Percentiles rank a stretch among this genome's conserved stretches.
Conservation (phyloP, 2,797 vertebrate genomes). For the Rhinatrema bivittatum region DNA sequence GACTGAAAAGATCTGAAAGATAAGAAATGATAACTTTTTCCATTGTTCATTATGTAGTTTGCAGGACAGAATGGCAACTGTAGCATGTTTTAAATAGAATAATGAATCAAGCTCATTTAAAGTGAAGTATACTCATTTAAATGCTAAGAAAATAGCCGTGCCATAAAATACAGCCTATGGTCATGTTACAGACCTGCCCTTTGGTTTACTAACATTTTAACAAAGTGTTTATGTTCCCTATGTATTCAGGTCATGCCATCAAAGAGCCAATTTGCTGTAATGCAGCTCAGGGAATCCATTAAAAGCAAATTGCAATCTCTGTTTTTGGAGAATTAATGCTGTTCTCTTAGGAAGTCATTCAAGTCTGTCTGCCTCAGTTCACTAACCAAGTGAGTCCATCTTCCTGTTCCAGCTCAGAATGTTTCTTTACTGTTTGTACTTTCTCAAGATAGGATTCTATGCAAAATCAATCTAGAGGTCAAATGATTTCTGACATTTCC, state of each 20-base stretch:
- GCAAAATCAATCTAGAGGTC: no score
- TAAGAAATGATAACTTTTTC: no score
- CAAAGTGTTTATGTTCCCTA: conserved; percentile 15
- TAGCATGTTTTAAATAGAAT: no score
- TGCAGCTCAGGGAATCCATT: conserved; percentile 34
- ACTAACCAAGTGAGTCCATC: conserved; percentile 16
- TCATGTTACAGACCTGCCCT: conserved; percentile 25
- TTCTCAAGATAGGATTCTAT: no score
- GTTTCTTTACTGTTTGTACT: no score
- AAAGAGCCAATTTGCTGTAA: conserved; percentile 39
- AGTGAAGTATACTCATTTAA: not conserved
- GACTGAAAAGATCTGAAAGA: no score
- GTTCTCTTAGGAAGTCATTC: conserved; percentile 27
- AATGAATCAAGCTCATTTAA: not conserved
- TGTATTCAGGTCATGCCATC: conserved; percentile 30
- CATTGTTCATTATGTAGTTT: no score
- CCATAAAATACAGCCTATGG: conserved; percentile 9
- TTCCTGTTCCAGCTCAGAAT: conserved; percentile 19
- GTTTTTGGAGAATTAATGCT: conserved; percentile 32
- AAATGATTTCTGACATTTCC: no score
- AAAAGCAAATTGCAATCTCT: conserved; percentile 32
- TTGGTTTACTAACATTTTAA: conserved; percentile 32
- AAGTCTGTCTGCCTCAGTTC: conserved; percentile 20
- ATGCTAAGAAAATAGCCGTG: conserved; percentile 5
- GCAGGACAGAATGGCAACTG: no score